Evolutionary conservation across 2,797 vertebrate species (phyloP), one percentile per base, ranked within the genome.

Genomic region (Sparus aurata): DNA sequence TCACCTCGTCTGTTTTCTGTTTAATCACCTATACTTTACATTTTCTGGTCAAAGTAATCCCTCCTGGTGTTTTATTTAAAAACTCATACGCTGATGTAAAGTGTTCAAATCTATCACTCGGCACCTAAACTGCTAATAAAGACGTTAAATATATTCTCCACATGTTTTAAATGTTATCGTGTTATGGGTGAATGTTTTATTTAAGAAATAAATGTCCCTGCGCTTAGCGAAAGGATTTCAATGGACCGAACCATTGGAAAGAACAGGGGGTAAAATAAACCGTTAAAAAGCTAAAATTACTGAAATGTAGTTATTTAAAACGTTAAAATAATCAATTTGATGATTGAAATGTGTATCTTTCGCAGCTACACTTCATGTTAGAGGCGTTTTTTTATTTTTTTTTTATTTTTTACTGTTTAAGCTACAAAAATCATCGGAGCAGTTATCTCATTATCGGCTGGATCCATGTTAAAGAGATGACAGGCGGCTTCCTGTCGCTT

Each of bases 401-500:
- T 27, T 27, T 27, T 3, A 2, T 3, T 27, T 1, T 13, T 18
- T 12, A 34, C 34, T 47, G 10, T 43, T 57, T 30, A 75, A 45
- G 9, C 30, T 4, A 12, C 4, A 18, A 25, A 55, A 9, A 54
- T 17, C 3, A 58, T 20, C 1, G 12, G 3, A 23, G 7, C 34
- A 34, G 34, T 34, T 34, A 9, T 34, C 34, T 34, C 34, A 34
- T 34, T 34, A 34, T 34, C 34, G 34, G 34, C 8, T 9, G 30
- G 30, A 30, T 30, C 30, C 30, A 30, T 30, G 34, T 34, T 34
- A 1, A 17, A 22, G 3, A n/a, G 2, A 15, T 57, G 30, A 73
- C 25, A 52, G 5, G 0, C 13, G 0, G 25, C 25, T 74, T 89
- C 90, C 81, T 45, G 30, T 61, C 10, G 1, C 27, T 80, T 82